Evolutionary conservation across 1,140 invertebrate species (phyloP), one percentile per base, ranked within the genome.

Genomic region (Harpegnathos saltator): DNA sequence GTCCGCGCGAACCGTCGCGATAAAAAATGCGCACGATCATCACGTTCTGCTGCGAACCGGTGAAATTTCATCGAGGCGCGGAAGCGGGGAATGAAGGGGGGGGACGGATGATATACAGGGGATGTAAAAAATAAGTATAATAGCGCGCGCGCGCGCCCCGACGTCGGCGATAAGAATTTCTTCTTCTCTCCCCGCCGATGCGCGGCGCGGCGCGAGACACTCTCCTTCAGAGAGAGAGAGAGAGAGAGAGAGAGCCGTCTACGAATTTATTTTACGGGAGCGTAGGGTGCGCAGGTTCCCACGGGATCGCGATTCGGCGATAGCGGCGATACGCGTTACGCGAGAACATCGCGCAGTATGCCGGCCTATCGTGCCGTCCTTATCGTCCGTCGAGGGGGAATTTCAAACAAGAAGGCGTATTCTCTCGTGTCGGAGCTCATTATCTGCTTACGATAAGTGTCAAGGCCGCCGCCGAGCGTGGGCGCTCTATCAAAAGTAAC

Each of bases 401-500:
- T 75, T 65, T 68, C 24, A 78, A 61, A 44, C 44, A 22, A 19
- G 24, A 17, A 54, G 44, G n/a, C n/a, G 24, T 22, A 33, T 66
- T 74, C 52, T 74, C 52, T 74, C 69, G 54, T 66, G 69, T 65
- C 12, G 62, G 29, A 54, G 62, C 72, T 66, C 56, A 22, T 78
- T 82, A 75, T 82, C 48, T 71, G 26, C 38, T 59, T 24, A 15
- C 59, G 83, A 85, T 86, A 85, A 82, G 61, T 73, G 61, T 82
- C 69, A 82, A 85, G 75, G 77, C 33, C 24, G 77, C 33, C 24
- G 14, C 12, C 33, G 22, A 74, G 19, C 17, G 24, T 69, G 48
- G 38, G 48, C 33, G 24, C 22, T 63, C 38, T 75, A n/a, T 69
- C 75, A 68, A 56, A 77, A 77, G 62, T 77, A n/a, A n/a, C 19